A percentile compares a stretch with the other conserved stretches of the same genome.
These are phyloP conservation scores for Theonella swinhoei DNA, from an alignment of 37 sponge, comb jelly and placozoan genomes.

Conservation along the genomic window DNA sequence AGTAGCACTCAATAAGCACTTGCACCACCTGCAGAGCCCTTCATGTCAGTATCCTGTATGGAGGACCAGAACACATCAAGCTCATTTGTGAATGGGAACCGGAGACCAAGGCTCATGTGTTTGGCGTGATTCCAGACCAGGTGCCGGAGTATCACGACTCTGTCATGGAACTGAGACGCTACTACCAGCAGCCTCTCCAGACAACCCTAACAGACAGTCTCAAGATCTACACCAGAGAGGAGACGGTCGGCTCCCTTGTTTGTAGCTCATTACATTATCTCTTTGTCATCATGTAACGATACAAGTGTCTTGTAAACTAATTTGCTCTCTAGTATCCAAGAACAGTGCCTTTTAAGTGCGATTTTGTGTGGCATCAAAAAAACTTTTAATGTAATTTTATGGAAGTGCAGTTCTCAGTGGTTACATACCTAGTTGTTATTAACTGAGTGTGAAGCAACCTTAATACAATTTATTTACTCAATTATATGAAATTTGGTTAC, in stretches of 20 bases:
- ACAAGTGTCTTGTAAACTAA: background rate
- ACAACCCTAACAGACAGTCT: constrained; percentile 78
- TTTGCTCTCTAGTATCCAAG: background rate
- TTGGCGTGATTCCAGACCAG: constrained; percentile 53
- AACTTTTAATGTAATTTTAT: no score
- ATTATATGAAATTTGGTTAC: no score
- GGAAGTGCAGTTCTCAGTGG: no score
- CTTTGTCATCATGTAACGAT: background rate
- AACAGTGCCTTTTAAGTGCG: no score
- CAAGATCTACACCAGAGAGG: constrained; percentile 75
- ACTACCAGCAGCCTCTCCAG: constrained; percentile 40
- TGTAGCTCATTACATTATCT: background rate
- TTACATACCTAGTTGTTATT: no score
- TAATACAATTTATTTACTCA: no score
- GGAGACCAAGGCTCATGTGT: constrained; percentile 55
- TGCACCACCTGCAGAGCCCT: constrained; percentile 59
- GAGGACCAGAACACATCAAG: constrained; percentile 77
- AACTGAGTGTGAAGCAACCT: background rate
- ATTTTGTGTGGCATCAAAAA: no score
- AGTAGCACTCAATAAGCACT: no score
- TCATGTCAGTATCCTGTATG: constrained; percentile 47
- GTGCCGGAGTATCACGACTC: constrained; percentile 52
- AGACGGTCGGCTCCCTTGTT: constrained; percentile 52
- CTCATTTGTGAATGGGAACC: constrained; percentile 87
- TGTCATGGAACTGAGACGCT: constrained; percentile 46